Base-by-base conservation (phyloP, 2,888 invertebrate genomes). In the Tolmerus cingulatus region DNA sequence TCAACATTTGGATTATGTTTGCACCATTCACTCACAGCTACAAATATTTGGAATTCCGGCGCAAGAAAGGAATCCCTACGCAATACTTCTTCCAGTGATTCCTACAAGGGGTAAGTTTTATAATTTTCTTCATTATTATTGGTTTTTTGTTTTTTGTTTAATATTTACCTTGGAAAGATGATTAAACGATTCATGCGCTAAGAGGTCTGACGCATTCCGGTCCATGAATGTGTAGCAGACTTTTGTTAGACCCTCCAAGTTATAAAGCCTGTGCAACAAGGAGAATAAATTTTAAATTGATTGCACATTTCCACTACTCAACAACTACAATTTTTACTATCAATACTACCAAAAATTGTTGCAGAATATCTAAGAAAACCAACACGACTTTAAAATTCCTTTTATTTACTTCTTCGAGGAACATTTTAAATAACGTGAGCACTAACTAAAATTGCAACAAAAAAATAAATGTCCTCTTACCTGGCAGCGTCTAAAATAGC, bases 31-130 rank as follows among this genome's bases (percentile, higher is more conserved):
- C 95, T 95, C 0, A 99, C 97, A 0, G 98, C 97, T 90, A 95
- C 94, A 93, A 99, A 99, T 89, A 99, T 98, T 90, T 98, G 97
- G 57, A 97, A 97, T 93, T 99, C 99, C 0, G 97, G 96, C 0
- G 98, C 98, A 93, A 97, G 99, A 93, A 99, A 99, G 8, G 99
- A 98, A 93, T 99, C 97, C 82, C 99, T 94, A 84, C 95, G 95
- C 46, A 99, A 93, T 9, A 99, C 94, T 91, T 97, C 97, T 90
- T 96, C 95, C 86, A 99, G 93, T 0, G 98, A 92, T 89, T 92
- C 92, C 92, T 94, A 94, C 96, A 90, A 89, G 91, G 27, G 40
- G 34, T 16, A 40, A 82, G 27, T 30, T 27, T 1, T 46, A 46
- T 27, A 55, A 55, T 27, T 81, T 40, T 34, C n/a, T n/a, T n/a